A percentile compares a stretch with the other conserved stretches of the same genome.
Conservation (phyloP, 2,888 invertebrate species). For the Allygus modestus region DNA sequence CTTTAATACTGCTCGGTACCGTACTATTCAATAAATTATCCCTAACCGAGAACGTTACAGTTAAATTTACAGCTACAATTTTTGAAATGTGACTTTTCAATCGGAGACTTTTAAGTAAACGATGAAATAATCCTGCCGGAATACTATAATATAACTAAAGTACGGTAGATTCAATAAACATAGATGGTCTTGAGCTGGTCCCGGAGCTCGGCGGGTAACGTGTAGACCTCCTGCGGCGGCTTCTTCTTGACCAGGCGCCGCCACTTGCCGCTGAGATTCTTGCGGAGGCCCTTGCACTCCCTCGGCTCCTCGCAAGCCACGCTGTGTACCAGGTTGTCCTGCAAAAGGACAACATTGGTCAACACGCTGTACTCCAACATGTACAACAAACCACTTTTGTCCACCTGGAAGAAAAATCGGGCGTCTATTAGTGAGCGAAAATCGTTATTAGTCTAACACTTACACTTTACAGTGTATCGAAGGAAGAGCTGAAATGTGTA, state of each 20-base stretch:
- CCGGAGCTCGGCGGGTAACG: constrained; percentile 91
- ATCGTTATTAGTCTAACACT: not conserved
- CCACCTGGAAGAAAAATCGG: constrained; percentile 27
- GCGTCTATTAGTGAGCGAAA: not conserved
- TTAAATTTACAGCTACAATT: not conserved
- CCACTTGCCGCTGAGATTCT: constrained; percentile 92
- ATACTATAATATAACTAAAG: not conserved
- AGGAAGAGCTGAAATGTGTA: too few species aligned
- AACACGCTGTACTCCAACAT: constrained; percentile 70
- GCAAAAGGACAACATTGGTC: constrained; percentile 72
- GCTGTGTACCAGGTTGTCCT: constrained; percentile 88
- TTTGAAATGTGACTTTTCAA: not conserved
- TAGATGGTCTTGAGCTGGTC: constrained; percentile 93
- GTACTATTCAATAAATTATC: constrained; percentile 37
- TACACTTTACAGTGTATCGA: too few species aligned
- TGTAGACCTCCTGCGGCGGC: constrained; percentile 87
- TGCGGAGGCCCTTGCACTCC: constrained; percentile 88
- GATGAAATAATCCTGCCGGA: not conserved
- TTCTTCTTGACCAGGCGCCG: constrained; percentile 91
- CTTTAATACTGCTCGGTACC: constrained; percentile 47
- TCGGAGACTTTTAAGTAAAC: not conserved
- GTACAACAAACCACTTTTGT: constrained; percentile 45
- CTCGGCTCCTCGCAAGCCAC: constrained; percentile 82
- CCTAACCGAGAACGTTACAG: constrained; percentile 26
- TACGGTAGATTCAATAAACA: constrained; percentile 80